Base-by-base conservation (phyloP, 2,797 vertebrate species). In the Cynopterus sphinx region DNA sequence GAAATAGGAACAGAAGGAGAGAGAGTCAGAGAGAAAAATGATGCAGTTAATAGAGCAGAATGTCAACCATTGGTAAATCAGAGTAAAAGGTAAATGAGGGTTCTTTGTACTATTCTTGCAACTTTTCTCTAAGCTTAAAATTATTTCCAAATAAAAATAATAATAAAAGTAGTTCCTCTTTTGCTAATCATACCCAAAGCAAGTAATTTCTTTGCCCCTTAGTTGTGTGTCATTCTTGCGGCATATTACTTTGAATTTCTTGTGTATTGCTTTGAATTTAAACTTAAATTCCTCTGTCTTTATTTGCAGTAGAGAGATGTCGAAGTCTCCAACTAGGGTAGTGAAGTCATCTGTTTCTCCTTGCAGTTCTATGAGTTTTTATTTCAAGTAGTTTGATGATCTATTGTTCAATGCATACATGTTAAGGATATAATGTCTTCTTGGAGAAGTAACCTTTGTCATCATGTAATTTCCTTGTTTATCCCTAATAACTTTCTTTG, bases 91-190 rank as follows among this genome's bases (percentile, higher is more conserved):
- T 43, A 21, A 33, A 43, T 22, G 39, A 41, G 12, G 21, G 4
- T n/a, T 82, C 21, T 57, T 74, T 73, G n/a, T 67, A 9, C 2
- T 19, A 9, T 33, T 93, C 51, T 77, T 87, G 24, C 8, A 96
- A 43, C 12, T 59, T 86, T 86, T 78, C 57, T 78, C 46, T 59
- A 94, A 81, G 61, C 26, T 77, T 78, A 15, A 71, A 90, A 86
- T 75, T 77, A 88, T 93, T 95, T 87, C 16, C 31, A 87, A 73
- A 87, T 22, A 43, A 39, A 73, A 90, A 28, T 53, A 63, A 51
- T 15, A 61, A 65, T 65, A 28, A 82, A 90, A 91, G 5, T 82
- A 59, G 61, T 51, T 94, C n/a, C 74, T 65, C 7, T 53, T 87
- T 71, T 83, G 67, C 77, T 46, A 79, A 78, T 0, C 3, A 33